These are phyloP conservation scores for Sarcophaga variegata DNA, from an alignment of 2,888 invertebrate genomes.

Conservation along the genomic window DNA sequence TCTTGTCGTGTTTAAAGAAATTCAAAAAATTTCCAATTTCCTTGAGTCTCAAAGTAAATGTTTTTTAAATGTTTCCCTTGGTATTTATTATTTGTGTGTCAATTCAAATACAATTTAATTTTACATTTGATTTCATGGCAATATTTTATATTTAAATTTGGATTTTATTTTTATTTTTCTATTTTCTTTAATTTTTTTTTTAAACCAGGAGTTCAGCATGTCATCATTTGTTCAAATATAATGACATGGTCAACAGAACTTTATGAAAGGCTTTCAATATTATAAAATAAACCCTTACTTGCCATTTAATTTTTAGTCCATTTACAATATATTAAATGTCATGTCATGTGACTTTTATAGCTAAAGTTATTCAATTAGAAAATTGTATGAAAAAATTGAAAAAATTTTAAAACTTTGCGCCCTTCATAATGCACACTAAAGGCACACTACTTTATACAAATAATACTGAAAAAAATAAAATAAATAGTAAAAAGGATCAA, in stretches of 20 bases:
- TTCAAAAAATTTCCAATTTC: too few relatives aligned
- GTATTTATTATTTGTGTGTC: too few relatives aligned
- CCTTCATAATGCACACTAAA: not conserved
- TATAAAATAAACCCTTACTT: conserved; percentile 12
- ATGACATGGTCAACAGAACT: conserved; percentile 68
- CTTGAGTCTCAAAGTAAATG: too few relatives aligned
- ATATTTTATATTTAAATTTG: too few relatives aligned
- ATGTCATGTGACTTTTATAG: not conserved
- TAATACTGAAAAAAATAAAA: too few relatives aligned
- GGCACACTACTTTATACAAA: too few relatives aligned
- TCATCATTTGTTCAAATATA: conserved; percentile 48
- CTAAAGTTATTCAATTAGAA: not conserved
- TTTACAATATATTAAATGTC: conserved; percentile 31
- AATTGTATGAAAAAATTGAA: not conserved
- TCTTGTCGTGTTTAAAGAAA: too few relatives aligned
- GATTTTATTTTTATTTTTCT: not conserved
- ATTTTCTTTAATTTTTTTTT: conserved; percentile 13
- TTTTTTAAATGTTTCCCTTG: too few relatives aligned
- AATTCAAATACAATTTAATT: too few relatives aligned
- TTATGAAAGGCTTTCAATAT: conserved; percentile 52
- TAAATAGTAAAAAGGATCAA: too few relatives aligned
- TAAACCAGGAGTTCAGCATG: conserved; percentile 57
- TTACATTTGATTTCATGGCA: too few relatives aligned
- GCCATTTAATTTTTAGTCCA: conserved; percentile 20
- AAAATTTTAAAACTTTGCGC: not conserved